phyloP scores from a whole-genome alignment of 1,140 invertebrate species.

The Laodelphax striatellus region DNA sequence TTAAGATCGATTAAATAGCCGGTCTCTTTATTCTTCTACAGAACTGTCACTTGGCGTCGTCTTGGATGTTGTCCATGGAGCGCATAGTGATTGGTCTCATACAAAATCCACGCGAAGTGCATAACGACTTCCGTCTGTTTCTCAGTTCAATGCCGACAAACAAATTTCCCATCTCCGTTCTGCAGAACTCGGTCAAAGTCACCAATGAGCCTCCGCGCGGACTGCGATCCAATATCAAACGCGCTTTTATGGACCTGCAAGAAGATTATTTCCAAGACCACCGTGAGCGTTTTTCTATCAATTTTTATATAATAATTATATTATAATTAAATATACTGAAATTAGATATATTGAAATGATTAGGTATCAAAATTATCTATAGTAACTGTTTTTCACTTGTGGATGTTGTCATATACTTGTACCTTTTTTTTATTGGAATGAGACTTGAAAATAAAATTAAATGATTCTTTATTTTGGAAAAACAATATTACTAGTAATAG shows the following conservation, averaged over 20 bases:
- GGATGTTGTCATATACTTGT: too few relatives aligned
- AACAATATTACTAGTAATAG: too few relatives aligned
- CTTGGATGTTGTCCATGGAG: slow-evolving; percentile 76
- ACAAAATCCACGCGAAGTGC: slow-evolving; percentile 44
- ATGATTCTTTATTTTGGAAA: too few relatives aligned
- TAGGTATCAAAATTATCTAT: too few relatives aligned
- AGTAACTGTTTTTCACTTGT: too few relatives aligned
- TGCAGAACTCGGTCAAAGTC: slow-evolving; percentile 87
- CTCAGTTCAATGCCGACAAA: slow-evolving; percentile 76
- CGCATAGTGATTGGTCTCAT: slow-evolving; percentile 54
- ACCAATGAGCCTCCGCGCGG: slow-evolving; percentile 89
- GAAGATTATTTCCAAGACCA: slow-evolving; percentile 71
- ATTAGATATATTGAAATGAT: too few relatives aligned
- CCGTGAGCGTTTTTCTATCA: slow-evolving; percentile 34
- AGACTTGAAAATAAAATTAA: too few relatives aligned
- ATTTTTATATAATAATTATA: background rate
- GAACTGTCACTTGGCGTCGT: slow-evolving; percentile 86
- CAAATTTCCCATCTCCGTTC: slow-evolving; percentile 79
- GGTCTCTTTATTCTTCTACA: slow-evolving; percentile 31
- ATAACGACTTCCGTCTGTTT: slow-evolving; percentile 67
- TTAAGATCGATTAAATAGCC: too few relatives aligned
- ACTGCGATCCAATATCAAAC: slow-evolving; percentile 63
- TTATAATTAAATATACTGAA: too few relatives aligned
- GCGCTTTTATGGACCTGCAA: slow-evolving; percentile 65
- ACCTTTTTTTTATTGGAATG: too few relatives aligned